A percentile compares a stretch with the other conserved stretches of the same genome.
These are phyloP conservation scores for Neoascia interrupta DNA, from an alignment of 2,888 invertebrate genomes.

Conservation along the genomic window DNA sequence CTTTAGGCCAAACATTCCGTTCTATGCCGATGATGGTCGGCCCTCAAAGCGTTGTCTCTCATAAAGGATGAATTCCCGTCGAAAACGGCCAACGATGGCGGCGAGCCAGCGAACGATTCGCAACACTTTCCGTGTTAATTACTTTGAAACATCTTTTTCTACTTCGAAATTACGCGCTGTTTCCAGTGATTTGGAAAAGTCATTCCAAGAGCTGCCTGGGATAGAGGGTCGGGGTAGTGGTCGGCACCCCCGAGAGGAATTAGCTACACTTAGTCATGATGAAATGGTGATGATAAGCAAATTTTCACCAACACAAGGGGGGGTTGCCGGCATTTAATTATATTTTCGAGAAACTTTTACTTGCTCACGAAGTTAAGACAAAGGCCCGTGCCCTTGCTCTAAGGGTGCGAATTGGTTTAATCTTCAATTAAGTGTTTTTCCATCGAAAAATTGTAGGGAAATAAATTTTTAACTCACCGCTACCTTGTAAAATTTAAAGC, in stretches of 20 bases:
- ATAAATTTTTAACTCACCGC: slow-evolving; percentile 57
- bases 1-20: slow-evolving; percentile 50
- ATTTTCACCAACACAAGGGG: too few species aligned
- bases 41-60: too few species aligned
- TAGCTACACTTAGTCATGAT: slow-evolving; percentile 73
- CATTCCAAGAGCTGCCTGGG: neutral
- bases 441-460: slow-evolving; percentile 10
- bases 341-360: slow-evolving; percentile 37
- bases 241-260: too few species aligned
- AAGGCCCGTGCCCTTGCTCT: neutral
- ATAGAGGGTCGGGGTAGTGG: neutral
- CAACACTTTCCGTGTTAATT: slow-evolving; percentile 70
- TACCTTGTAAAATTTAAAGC: slow-evolving; percentile 1
- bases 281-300: slow-evolving; percentile 71
- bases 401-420: slow-evolving; percentile 19
- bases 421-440: slow-evolving; percentile 46
- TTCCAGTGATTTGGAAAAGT: slow-evolving; percentile 58
- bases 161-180: slow-evolving; percentile 21
- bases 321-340: slow-evolving; percentile 46
- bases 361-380: neutral
- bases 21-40: neutral
- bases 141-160: slow-evolving; percentile 68
- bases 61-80: slow-evolving; percentile 7
- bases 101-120: slow-evolving; percentile 60
- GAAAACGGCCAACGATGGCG: too few species aligned